A percentile compares a stretch with the other conserved stretches of the same genome.
These are phyloP conservation scores for Arenaria interpres DNA, from an alignment of 2,113 vertebrate species.

Conservation along the genomic window DNA sequence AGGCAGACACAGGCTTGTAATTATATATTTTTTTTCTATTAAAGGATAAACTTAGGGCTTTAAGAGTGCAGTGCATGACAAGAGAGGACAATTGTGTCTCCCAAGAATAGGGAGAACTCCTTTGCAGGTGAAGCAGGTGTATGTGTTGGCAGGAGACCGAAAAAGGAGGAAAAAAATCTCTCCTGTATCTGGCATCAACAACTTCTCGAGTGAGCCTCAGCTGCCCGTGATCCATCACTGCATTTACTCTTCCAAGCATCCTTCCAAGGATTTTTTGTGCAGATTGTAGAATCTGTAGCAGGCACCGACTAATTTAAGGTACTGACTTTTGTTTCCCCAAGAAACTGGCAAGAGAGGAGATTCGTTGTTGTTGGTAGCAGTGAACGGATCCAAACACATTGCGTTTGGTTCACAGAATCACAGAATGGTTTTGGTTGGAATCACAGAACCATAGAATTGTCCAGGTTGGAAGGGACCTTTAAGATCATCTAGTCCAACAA, in stretches of 20 bases:
- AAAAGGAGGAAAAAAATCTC: neutral
- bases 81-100: neutral
- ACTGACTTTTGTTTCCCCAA: neutral
- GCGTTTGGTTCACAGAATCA: neutral
- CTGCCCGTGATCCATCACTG: neutral
- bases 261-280: neutral
- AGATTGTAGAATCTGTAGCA: neutral
- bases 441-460: no score
- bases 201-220: neutral
- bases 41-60: neutral
- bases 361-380: fast-evolving
- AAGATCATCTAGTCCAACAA: neutral
- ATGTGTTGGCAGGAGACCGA: neutral
- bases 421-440: neutral
- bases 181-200: neutral
- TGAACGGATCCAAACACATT: neutral
- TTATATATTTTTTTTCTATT: neutral
- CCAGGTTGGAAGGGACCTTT: neutral
- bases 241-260: neutral
- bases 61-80: neutral
- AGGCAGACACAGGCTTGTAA: neutral
- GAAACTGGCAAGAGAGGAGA: neutral
- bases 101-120: neutral
- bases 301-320: neutral
- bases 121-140: neutral